Percentiles rank a stretch among this genome's conserved stretches.
Conservation (phyloP, 2,888 invertebrate genomes). For the Folsomia candida region DNA sequence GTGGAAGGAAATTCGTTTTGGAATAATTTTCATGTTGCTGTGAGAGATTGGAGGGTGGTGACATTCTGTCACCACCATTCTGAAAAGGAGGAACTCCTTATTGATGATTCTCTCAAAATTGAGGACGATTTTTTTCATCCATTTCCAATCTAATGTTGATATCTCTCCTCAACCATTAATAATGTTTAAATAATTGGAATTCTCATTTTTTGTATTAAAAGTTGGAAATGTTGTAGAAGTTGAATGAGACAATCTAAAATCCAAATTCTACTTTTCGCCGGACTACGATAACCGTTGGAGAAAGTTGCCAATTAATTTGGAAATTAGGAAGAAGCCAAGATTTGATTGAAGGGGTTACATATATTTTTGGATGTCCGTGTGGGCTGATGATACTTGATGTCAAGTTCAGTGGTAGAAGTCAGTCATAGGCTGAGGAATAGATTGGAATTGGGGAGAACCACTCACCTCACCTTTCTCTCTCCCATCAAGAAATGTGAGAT, state of each 20-base stretch:
- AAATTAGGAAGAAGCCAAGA: neutral
- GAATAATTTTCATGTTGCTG: neutral
- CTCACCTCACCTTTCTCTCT: no score
- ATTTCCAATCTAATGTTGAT: neutral
- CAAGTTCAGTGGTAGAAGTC: neutral
- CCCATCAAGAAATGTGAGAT: no score
- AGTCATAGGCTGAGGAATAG: no score
- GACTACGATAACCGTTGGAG: neutral
- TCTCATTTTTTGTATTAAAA: neutral
- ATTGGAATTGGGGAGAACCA: no score
- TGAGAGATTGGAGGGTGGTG: neutral
- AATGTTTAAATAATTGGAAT: neutral
- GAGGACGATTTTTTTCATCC: neutral
- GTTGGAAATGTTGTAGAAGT: neutral
- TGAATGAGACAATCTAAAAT: neutral
- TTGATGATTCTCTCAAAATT: neutral
- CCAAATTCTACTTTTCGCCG: neutral
- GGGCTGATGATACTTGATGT: neutral
- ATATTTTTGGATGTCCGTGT: neutral
- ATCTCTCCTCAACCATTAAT: neutral
- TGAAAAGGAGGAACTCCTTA: neutral
- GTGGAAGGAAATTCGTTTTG: neutral
- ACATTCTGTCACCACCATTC: neutral
- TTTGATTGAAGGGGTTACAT: neutral
- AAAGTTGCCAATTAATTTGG: neutral